Conservation (phyloP, 2,888 invertebrate species). For the Eupithecia exiguata region DNA sequence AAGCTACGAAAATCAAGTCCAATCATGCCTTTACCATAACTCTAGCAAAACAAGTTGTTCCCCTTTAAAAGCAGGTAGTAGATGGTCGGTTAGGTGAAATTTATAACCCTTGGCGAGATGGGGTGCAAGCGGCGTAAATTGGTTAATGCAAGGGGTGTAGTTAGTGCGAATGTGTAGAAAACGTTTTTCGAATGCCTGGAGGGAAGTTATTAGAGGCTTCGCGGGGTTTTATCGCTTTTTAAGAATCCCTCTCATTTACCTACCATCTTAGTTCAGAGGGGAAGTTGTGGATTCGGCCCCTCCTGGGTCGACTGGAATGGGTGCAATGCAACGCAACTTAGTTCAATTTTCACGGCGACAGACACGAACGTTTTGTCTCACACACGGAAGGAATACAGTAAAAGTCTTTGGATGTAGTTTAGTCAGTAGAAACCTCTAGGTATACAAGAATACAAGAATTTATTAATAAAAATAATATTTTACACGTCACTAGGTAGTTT, state of each 20-base stretch:
- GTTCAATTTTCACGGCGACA: not conserved
- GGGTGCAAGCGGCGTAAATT: conserved; percentile 55
- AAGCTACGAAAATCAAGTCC: conserved; percentile 37
- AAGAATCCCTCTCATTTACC: conserved; percentile 19
- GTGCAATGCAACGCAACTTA: not conserved
- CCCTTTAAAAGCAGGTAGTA: conserved; percentile 67
- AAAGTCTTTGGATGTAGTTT: not conserved
- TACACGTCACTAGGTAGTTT: no score
- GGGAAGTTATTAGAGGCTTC: conserved; percentile 36
- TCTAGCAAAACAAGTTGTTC: conserved; percentile 52
- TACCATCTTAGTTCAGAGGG: not conserved
- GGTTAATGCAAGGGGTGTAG: conserved; percentile 53
- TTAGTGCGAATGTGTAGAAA: conserved; percentile 34
- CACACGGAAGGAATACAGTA: not conserved
- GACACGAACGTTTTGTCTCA: not conserved
- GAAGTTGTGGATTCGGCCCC: conserved; percentile 1
- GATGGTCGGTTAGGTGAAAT: conserved; percentile 72
- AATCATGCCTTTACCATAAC: conserved; percentile 62
- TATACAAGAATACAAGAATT: no score
- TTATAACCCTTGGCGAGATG: conserved; percentile 56
- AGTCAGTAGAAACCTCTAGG: not conserved
- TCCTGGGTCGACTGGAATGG: not conserved
- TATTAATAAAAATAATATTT: no score
- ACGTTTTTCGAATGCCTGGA: conserved; percentile 35
- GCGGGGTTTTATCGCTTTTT: conserved; percentile 31